Base-by-base conservation (phyloP, 2,797 vertebrate species). In the Microctenopoma stevenorrisi region DNA sequence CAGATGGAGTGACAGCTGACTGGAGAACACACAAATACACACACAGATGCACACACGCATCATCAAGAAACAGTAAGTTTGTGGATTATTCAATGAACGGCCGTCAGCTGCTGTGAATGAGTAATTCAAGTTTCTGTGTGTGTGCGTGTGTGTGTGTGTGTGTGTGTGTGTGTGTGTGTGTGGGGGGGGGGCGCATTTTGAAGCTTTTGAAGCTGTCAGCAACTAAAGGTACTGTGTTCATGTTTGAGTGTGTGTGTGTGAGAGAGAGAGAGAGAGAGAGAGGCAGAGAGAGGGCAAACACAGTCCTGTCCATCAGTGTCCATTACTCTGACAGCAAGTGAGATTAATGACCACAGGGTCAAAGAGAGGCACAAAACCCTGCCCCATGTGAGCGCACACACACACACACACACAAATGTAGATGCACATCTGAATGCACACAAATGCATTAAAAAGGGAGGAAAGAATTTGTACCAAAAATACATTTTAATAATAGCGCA, bases 311-410 rank as follows among this genome's bases (percentile, higher is more conserved):
- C 88, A 91, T 92, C 90, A 92, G 83, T 89, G 87, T 92, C 91
- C 86, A 95, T 95, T 94, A 93, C 65, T 76, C 81, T 92, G 93
- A 93, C 93, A 93, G 87, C 89, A 88, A 92, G 89, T 92, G 91
- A 92, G 91, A 92, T 91, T 93, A 94, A 94, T 93, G 91, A 89
- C 90, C 91, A 89, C 84, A 84, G 90, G 89, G 89, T 92, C 88
- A 90, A 73, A 88, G 50, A 88, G 76, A 88, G 79, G 52, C 80
- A 76, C 85, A 84, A 72, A 79, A 61, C 65, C 77, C 63, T 69
- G 7, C 71, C 66, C 30, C 44, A 76, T 68, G 58, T 54, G 58
- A 61, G 47, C 72, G 73, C 53, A 62, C 74, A 66, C 60, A 58
- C 55, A 61, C 72, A 65, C 74, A 64, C 66, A 69, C 72, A 72